Percentiles rank a stretch among this genome's conserved stretches.
phyloP scores from a whole-genome alignment of 2,113 vertebrate species.

The Pavo muticus region DNA sequence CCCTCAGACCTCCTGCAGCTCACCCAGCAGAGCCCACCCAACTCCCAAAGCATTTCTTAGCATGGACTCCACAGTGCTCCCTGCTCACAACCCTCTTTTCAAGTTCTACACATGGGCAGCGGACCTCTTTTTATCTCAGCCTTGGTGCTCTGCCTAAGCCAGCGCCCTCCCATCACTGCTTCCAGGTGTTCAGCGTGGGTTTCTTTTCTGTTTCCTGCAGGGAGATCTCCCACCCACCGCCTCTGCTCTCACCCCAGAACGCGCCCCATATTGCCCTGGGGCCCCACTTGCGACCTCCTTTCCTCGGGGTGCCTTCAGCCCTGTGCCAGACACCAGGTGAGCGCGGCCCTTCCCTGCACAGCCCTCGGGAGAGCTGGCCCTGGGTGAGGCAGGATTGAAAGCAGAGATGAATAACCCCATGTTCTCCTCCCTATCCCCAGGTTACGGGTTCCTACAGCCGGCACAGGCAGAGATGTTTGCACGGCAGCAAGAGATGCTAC shows the following conservation, averaged over 20 bases:
- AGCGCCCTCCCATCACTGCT: neutral
- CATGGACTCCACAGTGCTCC: rapidly evolving
- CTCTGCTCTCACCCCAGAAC: constrained; percentile 91
- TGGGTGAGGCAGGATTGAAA: rapidly evolving
- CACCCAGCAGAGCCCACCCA: neutral
- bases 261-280: constrained; percentile 94
- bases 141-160: neutral
- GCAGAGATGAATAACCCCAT: neutral
- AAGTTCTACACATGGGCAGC: rapidly evolving
- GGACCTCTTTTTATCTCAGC: neutral
- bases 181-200: neutral
- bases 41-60: neutral
- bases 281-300: constrained; percentile 93
- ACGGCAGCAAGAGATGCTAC: constrained; percentile 94
- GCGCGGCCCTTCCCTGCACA: neutral
- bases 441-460: constrained; percentile 92
- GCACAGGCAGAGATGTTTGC: constrained; percentile 94
- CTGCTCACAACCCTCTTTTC: neutral
- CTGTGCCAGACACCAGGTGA: constrained; percentile 96
- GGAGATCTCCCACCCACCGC: constrained; percentile 92
- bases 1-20: neutral
- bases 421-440: constrained; percentile 62
- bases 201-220: constrained; percentile 74
- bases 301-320: constrained; percentile 93
- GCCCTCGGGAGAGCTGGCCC: neutral